Evolutionary conservation across 1,140 invertebrate species (phyloP).

Genomic region (Andricus grossulariae): DNA sequence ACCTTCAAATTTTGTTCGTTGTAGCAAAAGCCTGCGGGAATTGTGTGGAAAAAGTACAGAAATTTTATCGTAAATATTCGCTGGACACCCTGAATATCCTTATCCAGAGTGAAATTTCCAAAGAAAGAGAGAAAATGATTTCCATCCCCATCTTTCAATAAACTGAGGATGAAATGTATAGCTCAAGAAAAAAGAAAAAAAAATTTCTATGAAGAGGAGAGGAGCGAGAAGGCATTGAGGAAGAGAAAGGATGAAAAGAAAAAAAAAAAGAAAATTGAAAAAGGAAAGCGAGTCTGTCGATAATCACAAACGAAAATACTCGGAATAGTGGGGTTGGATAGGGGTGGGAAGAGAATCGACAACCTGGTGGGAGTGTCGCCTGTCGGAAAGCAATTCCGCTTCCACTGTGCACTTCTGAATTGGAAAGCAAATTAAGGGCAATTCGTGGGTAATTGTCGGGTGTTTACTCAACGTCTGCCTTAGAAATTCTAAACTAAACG

Average conservation of each 20-base stretch:
- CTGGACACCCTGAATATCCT: too few species aligned
- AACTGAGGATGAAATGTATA: too few species aligned
- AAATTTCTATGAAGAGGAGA: too few species aligned
- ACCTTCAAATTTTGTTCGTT: too few species aligned
- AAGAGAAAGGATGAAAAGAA: neutral
- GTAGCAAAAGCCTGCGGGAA: too few species aligned
- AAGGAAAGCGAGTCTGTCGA: neutral
- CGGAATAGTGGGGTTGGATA: neutral
- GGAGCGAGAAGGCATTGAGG: neutral
- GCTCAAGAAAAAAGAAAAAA: too few species aligned
- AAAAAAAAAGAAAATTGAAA: neutral
- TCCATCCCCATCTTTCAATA: too few species aligned
- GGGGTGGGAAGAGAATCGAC: neutral
- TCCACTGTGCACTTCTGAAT: slow-evolving; percentile 40
- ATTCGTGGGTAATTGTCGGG: slow-evolving; percentile 49
- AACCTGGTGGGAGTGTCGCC: neutral
- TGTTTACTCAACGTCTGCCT: slow-evolving; percentile 33
- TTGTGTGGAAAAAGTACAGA: too few species aligned
- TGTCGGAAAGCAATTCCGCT: slow-evolving; percentile 44
- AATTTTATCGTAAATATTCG: too few species aligned
- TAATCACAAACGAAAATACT: slow-evolving; percentile 12
- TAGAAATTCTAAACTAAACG: slow-evolving; percentile 32
- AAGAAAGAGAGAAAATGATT: too few species aligned
- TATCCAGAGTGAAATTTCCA: too few species aligned
- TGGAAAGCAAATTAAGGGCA: slow-evolving; percentile 47